phyloP scores from a whole-genome alignment of 2,113 vertebrate genomes.

The Peromyscus californicus region DNA sequence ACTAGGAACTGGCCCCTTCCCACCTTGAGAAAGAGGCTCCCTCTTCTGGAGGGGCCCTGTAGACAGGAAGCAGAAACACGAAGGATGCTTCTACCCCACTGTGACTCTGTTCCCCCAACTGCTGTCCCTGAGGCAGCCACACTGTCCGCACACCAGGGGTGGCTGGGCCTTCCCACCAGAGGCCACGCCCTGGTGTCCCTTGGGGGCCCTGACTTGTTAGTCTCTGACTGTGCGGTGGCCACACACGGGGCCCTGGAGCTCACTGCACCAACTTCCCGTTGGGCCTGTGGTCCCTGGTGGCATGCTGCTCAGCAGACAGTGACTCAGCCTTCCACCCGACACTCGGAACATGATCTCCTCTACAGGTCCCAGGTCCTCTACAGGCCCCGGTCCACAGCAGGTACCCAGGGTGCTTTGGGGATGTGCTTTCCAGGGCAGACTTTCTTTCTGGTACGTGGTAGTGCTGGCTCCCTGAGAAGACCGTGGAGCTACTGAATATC shows the following conservation, averaged over 20 bases:
- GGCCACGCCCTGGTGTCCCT: constrained; percentile 45
- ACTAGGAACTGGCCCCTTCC: neutral
- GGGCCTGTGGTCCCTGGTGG: neutral
- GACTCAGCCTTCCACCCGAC: neutral
- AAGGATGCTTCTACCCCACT: neutral
- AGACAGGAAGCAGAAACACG: neutral
- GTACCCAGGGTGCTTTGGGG: constrained; percentile 21
- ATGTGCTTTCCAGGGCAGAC: neutral
- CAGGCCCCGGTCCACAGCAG: neutral
- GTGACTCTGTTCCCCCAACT: neutral
- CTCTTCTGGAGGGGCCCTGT: neutral
- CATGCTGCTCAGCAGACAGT: neutral
- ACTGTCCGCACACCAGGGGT: neutral
- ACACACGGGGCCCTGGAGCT: neutral
- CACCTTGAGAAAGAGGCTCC: neutral
- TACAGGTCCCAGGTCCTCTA: rapidly evolving
- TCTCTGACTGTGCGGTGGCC: neutral
- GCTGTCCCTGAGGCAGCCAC: neutral
- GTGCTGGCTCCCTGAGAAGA: neutral
- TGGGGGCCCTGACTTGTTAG: neutral
- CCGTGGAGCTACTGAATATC: no score
- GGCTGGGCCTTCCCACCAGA: neutral
- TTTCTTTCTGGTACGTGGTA: neutral
- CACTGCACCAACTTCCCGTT: constrained; percentile 44
- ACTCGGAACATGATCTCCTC: neutral